Conservation (phyloP, 2,797 vertebrate genomes). For the Characodon lateralis region DNA sequence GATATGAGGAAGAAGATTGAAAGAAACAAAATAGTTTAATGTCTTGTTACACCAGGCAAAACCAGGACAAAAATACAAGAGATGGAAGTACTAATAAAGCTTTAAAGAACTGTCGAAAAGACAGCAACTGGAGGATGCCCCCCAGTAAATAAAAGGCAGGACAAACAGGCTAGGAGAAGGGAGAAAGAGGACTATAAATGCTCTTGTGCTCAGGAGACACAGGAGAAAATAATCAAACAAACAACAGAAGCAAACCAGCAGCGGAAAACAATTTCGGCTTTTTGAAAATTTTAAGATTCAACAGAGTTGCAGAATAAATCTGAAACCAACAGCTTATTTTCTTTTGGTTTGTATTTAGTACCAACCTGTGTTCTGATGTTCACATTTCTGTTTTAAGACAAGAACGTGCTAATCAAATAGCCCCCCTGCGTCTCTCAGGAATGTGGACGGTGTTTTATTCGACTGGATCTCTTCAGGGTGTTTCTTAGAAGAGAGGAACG, state of each 20-base stretch:
- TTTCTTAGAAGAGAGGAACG: conserved; percentile 19
- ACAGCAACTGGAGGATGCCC: not conserved
- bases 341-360: too few species aligned
- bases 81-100: not conserved
- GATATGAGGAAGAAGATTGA: too few species aligned
- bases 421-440: not conserved
- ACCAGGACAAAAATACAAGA: not conserved
- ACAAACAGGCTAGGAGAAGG: not conserved
- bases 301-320: not conserved
- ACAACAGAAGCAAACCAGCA: too few species aligned
- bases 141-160: not conserved
- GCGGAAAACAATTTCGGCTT: not conserved
- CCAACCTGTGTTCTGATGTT: not conserved
- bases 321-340: too few species aligned
- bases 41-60: too few species aligned
- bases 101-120: not conserved
- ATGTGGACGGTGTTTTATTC: conserved; percentile 50
- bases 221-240: not conserved
- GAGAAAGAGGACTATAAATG: not conserved
- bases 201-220: not conserved
- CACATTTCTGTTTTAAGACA: not conserved
- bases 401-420: not conserved
- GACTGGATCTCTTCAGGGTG: conserved; percentile 44
- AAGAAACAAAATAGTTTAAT: too few species aligned
- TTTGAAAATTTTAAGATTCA: not conserved